These are phyloP conservation scores for Apotomis capreana DNA, from an alignment of 2,888 invertebrate species.

Conservation along the genomic window DNA sequence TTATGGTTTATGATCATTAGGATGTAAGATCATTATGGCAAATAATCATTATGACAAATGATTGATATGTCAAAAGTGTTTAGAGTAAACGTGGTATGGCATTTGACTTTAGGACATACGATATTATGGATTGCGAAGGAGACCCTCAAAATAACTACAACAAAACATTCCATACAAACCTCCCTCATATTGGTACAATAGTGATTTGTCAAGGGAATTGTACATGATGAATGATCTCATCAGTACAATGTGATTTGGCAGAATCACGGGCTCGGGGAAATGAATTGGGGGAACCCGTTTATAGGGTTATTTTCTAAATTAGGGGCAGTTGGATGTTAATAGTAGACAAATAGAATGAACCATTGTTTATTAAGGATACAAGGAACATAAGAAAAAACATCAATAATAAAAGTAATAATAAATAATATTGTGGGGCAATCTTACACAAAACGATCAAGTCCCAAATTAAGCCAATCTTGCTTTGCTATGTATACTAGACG, in stretches of 20 bases:
- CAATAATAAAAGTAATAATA: too few species aligned
- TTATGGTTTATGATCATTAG: too few species aligned
- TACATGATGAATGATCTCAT: slow-evolving; percentile 26
- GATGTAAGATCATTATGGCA: too few species aligned
- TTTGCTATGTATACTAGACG: too few species aligned
- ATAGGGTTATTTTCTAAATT: slow-evolving; percentile 18
- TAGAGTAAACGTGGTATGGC: too few species aligned
- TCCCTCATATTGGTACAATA: slow-evolving; percentile 15
- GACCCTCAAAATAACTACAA: not conserved
- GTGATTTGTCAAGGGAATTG: slow-evolving; percentile 22
- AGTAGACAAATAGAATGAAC: not conserved
- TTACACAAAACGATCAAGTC: too few species aligned
- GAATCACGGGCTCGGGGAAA: slow-evolving; percentile 11
- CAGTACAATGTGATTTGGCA: slow-evolving; percentile 11
- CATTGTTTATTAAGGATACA: not conserved
- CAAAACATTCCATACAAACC: not conserved
- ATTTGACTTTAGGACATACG: too few species aligned
- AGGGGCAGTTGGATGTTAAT: not conserved
- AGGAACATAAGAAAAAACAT: not conserved
- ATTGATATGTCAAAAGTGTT: too few species aligned
- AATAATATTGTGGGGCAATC: too few species aligned
- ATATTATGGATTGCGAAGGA: too few species aligned
- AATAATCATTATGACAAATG: too few species aligned
- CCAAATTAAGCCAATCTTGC: too few species aligned
- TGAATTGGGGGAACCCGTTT: slow-evolving; percentile 14